Base-by-base conservation (phyloP, 2,888 invertebrate genomes). In the Eristalis tenax region DNA sequence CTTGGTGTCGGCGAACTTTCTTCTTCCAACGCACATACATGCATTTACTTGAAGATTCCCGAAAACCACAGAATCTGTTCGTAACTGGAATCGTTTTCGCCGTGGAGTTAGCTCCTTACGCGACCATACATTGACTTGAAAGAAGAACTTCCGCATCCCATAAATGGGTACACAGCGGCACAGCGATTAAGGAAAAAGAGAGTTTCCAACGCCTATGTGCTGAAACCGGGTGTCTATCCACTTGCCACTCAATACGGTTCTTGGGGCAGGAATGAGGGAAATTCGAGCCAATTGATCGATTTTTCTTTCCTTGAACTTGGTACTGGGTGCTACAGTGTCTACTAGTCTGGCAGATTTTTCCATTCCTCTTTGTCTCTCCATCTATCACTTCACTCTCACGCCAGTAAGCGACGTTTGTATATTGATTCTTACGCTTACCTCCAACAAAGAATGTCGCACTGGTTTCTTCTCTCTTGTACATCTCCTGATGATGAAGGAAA, bases 231-330 rank as follows among this genome's bases (percentile, higher is more conserved):
- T 63, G 64, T 85, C 76, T 76, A 76, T 85, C 81, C 73, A 77
- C 84, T 85, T 85, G 84, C 68, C 64, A 69, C 32, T 71, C 61
- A 35, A 18, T 28, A 28, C 18, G 32, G 8, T 22, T 56, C 69
- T 43, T 26, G 26, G 69, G 35, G 28, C 18, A 22, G 13, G 69
- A 32, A 40, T 35, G 32, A 59, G n/a, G 61, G 75, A 71, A 79
- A 50, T 50, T 50, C 75, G 63, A 81, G 59, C 71, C 40, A 71
- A 76, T 76, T 76, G 83, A 86, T 86, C 78, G 83, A 86, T 86
- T 86, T 86, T 86, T 86, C 86, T 86, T 86, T 86, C 66, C 83
- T 83, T 86, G 69, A 83, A 75, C 75, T 75, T 86, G 82, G 73
- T 77, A 77, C 57, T 28, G 74, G 22, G 11, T 57, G 57, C 11